phyloP scores from a whole-genome alignment of 2,888 invertebrate genomes.

The Limenitis camilla region DNA sequence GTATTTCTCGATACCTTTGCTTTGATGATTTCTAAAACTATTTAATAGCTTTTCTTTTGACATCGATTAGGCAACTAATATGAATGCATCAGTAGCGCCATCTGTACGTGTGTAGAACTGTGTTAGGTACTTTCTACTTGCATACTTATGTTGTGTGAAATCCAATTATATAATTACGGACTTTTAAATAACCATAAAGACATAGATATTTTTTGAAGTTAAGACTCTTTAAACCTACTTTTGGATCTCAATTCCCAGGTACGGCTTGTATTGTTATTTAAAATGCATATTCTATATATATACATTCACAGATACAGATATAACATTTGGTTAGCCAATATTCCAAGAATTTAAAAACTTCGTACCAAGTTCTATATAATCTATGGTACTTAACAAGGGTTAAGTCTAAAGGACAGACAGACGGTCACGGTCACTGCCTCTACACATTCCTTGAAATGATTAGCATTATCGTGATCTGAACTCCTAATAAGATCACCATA shows the following conservation, averaged over 20 bases:
- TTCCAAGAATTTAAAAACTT: no score
- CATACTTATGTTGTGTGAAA: slow-evolving; percentile 1
- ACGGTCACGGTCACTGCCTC: slow-evolving; percentile 6
- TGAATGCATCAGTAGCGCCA: slow-evolving; percentile 9
- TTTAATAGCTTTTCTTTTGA: no score
- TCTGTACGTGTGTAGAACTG: slow-evolving; percentile 7
- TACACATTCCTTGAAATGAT: slow-evolving; percentile 12
- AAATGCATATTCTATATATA: no score
- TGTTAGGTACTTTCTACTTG: slow-evolving; percentile 8
- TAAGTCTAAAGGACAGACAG: slow-evolving; percentile 6
- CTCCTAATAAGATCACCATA: background rate
- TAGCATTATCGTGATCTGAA: slow-evolving; percentile 11
- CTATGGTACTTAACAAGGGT: background rate
- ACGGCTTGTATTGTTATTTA: no score
- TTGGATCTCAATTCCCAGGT: no score
- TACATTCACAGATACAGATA: no score
- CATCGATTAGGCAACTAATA: slow-evolving; percentile 13
- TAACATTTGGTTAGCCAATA: no score
- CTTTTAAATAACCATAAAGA: background rate
- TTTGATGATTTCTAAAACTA: no score
- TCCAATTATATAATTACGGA: background rate
- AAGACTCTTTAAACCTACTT: background rate
- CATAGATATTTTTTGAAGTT: background rate
- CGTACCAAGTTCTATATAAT: no score
- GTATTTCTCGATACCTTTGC: no score